phyloP scores from a whole-genome alignment of 2,113 vertebrate species.

The Anser brachyrhynchus region DNA sequence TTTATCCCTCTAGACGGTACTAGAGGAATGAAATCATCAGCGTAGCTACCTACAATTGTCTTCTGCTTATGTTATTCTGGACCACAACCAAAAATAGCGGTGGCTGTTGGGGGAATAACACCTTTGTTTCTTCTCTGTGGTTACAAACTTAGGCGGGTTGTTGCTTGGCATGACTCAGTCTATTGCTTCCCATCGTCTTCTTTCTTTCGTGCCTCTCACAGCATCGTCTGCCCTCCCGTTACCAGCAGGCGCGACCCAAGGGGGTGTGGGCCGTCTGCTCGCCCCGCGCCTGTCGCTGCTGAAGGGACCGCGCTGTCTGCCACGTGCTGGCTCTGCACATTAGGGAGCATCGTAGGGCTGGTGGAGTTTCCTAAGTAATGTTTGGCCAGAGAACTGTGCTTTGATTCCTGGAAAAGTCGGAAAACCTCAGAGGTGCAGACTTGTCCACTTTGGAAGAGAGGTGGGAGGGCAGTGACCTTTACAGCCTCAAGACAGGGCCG shows the following conservation, averaged over 20 bases:
- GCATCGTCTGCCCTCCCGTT: too few species aligned
- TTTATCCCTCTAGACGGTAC: not conserved
- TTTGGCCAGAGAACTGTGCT: not conserved
- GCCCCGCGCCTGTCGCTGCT: not conserved
- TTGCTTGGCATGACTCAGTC: not conserved
- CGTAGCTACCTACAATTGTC: not conserved
- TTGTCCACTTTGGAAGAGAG: not conserved
- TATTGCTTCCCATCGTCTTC: not conserved
- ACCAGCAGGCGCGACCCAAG: not conserved
- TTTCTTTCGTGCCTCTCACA: too few species aligned
- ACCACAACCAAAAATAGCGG: not conserved
- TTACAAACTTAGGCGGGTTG: not conserved
- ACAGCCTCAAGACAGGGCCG: fast-evolving
- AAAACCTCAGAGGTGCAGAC: not conserved
- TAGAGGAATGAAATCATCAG: not conserved
- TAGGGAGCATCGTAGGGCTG: not conserved
- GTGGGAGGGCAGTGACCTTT: not conserved
- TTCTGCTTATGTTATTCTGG: not conserved
- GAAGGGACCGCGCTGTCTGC: fast-evolving
- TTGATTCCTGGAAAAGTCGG: not conserved
- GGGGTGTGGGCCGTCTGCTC: not conserved
- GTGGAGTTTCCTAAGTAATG: not conserved
- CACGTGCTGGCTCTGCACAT: not conserved
- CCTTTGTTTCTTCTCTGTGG: not conserved
- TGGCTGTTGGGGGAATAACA: not conserved